Evolutionary conservation across 2,888 invertebrate species (phyloP).

Genomic region (Stenolophus ochropezus): DNA sequence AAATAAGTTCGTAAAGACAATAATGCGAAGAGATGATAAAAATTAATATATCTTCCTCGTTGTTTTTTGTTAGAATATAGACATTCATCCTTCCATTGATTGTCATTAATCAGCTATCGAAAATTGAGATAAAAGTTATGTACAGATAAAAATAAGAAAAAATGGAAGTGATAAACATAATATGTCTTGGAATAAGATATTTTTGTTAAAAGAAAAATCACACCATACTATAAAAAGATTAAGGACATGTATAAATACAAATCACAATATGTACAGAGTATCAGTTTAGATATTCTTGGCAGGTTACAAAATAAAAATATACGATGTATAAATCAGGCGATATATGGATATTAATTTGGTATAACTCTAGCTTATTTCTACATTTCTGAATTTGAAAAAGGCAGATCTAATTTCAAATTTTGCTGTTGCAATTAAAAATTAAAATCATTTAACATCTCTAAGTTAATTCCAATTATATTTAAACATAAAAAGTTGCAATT

Average conservation of each 20-base stretch:
- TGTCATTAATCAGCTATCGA: not conserved
- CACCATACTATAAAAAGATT: not conserved
- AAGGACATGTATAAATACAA: not conserved
- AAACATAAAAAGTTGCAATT: too few relatives aligned
- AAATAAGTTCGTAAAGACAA: too few relatives aligned
- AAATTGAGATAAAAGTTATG: not conserved
- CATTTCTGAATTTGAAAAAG: too few relatives aligned
- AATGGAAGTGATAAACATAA: not conserved
- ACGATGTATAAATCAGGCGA: not conserved
- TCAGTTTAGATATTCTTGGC: not conserved
- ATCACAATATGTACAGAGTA: not conserved
- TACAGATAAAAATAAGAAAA: not conserved
- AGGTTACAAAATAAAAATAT: not conserved
- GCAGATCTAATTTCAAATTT: too few relatives aligned
- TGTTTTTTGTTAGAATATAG: not conserved
- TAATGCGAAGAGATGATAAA: too few relatives aligned
- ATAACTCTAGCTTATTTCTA: too few relatives aligned
- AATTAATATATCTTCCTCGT: not conserved
- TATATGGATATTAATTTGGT: not conserved
- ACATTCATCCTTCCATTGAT: not conserved
- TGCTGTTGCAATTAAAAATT: too few relatives aligned
- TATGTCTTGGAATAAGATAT: not conserved
- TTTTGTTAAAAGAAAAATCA: not conserved
- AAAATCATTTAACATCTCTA: too few relatives aligned
- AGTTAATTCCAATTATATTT: too few relatives aligned